Conservation (phyloP, 2,113 vertebrate genomes). For the Nestor notabilis region DNA sequence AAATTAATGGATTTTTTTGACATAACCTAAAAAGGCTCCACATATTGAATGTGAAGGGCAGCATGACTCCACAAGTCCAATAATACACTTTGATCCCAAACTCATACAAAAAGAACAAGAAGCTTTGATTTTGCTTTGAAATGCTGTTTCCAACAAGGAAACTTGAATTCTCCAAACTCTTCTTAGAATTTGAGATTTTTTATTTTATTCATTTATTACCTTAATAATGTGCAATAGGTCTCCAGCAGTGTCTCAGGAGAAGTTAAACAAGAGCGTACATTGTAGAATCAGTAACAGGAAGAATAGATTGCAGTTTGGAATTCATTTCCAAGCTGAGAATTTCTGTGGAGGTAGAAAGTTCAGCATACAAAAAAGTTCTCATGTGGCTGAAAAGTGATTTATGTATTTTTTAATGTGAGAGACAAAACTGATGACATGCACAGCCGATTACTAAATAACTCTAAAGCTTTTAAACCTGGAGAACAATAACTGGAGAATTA, state of each 20-base stretch:
- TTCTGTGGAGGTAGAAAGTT: background rate
- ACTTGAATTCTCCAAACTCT: background rate
- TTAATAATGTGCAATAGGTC: background rate
- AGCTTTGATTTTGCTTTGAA: background rate
- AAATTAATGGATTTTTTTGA: background rate
- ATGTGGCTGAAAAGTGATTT: background rate
- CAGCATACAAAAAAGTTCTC: background rate
- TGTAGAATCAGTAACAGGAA: background rate
- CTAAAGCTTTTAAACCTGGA: background rate
- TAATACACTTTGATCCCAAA: background rate
- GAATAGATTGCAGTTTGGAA: background rate
- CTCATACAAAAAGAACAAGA: background rate
- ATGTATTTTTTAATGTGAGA: background rate
- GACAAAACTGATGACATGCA: background rate
- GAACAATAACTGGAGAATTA: background rate
- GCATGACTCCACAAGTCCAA: background rate
- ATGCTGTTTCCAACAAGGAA: background rate
- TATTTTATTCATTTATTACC: background rate
- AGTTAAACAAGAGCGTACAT: background rate
- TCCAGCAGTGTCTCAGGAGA: background rate
- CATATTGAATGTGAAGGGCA: background rate
- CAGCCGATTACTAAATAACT: background rate
- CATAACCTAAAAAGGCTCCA: background rate
- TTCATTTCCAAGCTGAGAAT: background rate
- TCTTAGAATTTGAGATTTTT: background rate